Evolutionary conservation across 1,140 invertebrate species (phyloP).

Genomic region (Callitettix versicolor): DNA sequence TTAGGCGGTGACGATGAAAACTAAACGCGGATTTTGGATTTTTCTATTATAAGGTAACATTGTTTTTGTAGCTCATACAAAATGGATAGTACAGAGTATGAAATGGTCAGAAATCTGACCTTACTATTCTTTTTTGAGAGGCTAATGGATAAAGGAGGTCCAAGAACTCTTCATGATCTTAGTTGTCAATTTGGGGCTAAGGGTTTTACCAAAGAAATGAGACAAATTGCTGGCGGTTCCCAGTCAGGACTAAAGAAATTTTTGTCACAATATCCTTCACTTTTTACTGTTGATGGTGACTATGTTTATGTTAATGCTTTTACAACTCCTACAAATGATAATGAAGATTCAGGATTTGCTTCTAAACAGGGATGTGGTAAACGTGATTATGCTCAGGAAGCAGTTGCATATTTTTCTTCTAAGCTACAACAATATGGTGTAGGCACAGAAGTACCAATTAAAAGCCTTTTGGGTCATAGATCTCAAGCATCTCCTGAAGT

Average conservation of each 20-base stretch:
- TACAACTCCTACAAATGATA: constrained; percentile 36
- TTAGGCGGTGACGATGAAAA: neutral
- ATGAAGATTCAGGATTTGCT: constrained; percentile 26
- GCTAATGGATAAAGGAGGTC: constrained; percentile 85
- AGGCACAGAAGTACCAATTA: constrained; percentile 84
- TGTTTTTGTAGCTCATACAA: neutral
- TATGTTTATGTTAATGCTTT: constrained; percentile 80
- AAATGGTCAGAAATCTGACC: constrained; percentile 85
- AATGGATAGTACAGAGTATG: constrained; percentile 90
- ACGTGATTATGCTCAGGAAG: constrained; percentile 82
- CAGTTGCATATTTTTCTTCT: constrained; percentile 87
- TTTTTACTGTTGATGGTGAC: constrained; percentile 86
- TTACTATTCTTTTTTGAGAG: constrained; percentile 92
- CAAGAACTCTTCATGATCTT: constrained; percentile 87
- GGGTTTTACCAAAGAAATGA: constrained; percentile 91
- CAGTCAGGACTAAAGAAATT: constrained; percentile 89
- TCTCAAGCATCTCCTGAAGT: constrained; percentile 92
- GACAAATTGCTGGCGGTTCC: constrained; percentile 87
- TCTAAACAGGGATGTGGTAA: constrained; percentile 35
- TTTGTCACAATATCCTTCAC: constrained; percentile 77
- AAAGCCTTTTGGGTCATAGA: constrained; percentile 82
- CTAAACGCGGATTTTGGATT: neutral
- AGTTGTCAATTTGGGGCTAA: constrained; percentile 94
- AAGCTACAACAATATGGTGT: constrained; percentile 83
- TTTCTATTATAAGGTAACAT: neutral